phyloP scores from a whole-genome alignment of 2,113 vertebrate genomes.

The Pleuronectes platessa region DNA sequence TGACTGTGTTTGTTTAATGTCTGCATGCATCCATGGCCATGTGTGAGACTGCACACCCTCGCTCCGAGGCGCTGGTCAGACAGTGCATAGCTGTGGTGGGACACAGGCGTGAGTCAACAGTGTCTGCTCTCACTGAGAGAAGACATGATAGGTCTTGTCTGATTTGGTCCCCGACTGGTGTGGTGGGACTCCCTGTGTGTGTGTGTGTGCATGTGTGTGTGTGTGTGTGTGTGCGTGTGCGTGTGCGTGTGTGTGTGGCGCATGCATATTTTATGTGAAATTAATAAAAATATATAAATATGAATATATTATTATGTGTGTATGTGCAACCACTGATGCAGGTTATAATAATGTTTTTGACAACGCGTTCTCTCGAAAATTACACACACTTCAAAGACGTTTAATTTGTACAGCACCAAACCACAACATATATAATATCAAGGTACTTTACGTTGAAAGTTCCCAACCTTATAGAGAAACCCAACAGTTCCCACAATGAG shows the following conservation, averaged over 20 bases:
- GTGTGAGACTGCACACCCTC: slow-evolving; percentile 69
- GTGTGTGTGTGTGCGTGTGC: slow-evolving; percentile 36
- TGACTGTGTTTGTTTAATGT: slow-evolving; percentile 60
- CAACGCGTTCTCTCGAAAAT: not conserved
- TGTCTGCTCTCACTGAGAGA: slow-evolving; percentile 73
- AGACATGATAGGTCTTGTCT: slow-evolving; percentile 78
- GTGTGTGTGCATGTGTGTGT: slow-evolving; percentile 33
- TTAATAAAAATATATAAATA: not conserved
- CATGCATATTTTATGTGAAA: slow-evolving; percentile 34
- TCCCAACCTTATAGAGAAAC: not conserved
- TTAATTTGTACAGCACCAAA: not conserved
- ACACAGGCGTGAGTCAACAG: slow-evolving; percentile 80
- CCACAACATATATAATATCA: not conserved
- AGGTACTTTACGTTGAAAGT: not conserved
- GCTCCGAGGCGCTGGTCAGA: slow-evolving; percentile 80
- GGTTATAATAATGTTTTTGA: not conserved
- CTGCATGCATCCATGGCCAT: slow-evolving; percentile 61
- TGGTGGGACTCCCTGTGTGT: slow-evolving; percentile 41
- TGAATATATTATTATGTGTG: not conserved
- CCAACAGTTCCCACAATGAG: too few relatives aligned
- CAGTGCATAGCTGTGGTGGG: slow-evolving; percentile 83
- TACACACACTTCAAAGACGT: not conserved
- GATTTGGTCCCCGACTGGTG: slow-evolving; percentile 55
- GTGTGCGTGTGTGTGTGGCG: slow-evolving; percentile 9
- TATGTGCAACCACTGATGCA: not conserved